A percentile compares a stretch with the other conserved stretches of the same genome.
Evolutionary conservation across 1,140 invertebrate species (phyloP).

Genomic region (Hetaerina americana): DNA sequence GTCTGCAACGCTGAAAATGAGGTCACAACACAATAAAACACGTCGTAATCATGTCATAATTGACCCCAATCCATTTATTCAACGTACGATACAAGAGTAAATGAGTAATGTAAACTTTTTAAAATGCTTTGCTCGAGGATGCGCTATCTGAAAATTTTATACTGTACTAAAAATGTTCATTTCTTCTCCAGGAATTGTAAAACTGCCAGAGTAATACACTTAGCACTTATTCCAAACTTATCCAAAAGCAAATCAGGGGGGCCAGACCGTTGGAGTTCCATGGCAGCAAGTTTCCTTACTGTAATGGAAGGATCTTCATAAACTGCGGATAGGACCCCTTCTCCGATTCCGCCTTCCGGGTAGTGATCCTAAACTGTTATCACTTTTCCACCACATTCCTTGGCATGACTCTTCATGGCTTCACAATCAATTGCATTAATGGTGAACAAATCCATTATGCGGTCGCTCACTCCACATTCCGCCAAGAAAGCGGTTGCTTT

Average conservation of each 20-base stretch:
- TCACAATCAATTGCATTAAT: conserved; percentile 86
- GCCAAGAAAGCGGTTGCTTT: conserved; percentile 68
- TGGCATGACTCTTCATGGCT: conserved; percentile 64
- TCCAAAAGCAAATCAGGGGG: conserved; percentile 72
- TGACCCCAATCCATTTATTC: too few relatives aligned
- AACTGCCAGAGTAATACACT: conserved; percentile 62
- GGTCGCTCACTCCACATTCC: conserved; percentile 49
- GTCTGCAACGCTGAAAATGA: too few relatives aligned
- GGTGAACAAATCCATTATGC: conserved; percentile 89
- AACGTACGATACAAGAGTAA: too few relatives aligned
- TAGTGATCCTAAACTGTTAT: conserved; percentile 98
- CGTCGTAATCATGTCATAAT: too few relatives aligned
- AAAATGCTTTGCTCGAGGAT: too few relatives aligned
- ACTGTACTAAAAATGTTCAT: too few relatives aligned
- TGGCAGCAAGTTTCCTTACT: conserved; percentile 79
- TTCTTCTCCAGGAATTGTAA: background rate
- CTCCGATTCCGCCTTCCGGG: conserved; percentile 85
- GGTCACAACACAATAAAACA: too few relatives aligned
- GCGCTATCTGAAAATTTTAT: too few relatives aligned
- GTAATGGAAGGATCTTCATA: conserved; percentile 53
- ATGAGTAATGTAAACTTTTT: too few relatives aligned
- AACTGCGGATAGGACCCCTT: conserved; percentile 78
- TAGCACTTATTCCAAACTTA: conserved; percentile 75
- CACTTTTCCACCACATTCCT: conserved; percentile 64
- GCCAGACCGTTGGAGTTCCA: conserved; percentile 79